Evolutionary conservation across 2,797 vertebrate species (phyloP).

Genomic region (Molossus alvarezi): DNA sequence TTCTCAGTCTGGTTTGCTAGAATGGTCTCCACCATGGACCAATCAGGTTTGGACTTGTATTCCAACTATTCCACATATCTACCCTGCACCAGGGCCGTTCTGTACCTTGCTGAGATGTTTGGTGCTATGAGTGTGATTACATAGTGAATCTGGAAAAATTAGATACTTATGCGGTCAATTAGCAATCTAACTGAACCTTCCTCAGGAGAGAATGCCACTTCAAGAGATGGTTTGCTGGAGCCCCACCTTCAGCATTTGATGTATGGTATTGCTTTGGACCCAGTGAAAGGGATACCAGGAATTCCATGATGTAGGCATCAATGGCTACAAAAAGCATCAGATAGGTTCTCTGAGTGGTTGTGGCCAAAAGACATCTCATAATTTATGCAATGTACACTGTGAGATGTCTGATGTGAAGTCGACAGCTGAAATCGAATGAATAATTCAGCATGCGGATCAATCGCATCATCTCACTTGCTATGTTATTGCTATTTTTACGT

Average conservation of each 20-base stretch:
- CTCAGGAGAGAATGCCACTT: slow-evolving; percentile 60
- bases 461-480: slow-evolving; percentile 88
- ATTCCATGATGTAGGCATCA: slow-evolving; percentile 82
- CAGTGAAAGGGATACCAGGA: slow-evolving; percentile 81
- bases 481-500: slow-evolving; percentile 90
- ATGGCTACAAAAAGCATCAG: slow-evolving; percentile 84
- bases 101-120: slow-evolving; percentile 18
- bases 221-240: slow-evolving; percentile 50
- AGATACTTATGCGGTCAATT: not conserved
- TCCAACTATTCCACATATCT: not conserved
- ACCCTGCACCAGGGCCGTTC: not conserved
- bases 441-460: slow-evolving; percentile 89
- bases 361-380: slow-evolving; percentile 86
- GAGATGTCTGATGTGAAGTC: slow-evolving; percentile 89
- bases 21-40: not conserved
- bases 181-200: slow-evolving; percentile 19
- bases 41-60: not conserved
- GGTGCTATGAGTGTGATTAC: not conserved
- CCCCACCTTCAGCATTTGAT: slow-evolving; percentile 70
- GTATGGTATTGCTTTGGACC: not conserved
- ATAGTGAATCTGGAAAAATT: not conserved
- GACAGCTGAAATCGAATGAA: slow-evolving; percentile 90
- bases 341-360: slow-evolving; percentile 85
- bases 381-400: slow-evolving; percentile 88
- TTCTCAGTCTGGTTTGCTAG: not conserved